Percentiles rank a stretch among this genome's conserved stretches.
These are phyloP conservation scores for Hippolais icterina DNA, from an alignment of 2,113 vertebrate species.

Conservation along the genomic window DNA sequence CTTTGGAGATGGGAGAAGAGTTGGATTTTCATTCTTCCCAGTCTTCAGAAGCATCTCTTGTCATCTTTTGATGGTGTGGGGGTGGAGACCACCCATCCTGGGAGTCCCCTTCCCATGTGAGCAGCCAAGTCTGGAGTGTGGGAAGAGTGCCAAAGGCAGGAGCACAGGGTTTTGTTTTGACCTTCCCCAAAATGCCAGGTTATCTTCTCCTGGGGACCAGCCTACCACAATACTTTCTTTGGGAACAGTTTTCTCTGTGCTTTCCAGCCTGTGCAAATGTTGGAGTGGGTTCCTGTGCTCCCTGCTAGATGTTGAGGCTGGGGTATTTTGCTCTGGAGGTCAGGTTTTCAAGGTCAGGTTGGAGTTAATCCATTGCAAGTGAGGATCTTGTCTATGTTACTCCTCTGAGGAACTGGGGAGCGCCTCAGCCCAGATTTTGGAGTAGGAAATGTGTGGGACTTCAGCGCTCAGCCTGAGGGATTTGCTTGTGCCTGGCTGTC, in stretches of 20 bases:
- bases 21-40: not conserved
- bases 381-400: fast-evolving
- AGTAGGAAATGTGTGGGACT: not conserved
- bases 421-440: not conserved
- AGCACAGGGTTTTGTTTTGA: not conserved
- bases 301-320: not conserved
- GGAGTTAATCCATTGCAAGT: not conserved
- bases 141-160: not conserved
- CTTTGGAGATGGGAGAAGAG: not conserved
- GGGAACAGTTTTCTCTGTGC: not conserved
- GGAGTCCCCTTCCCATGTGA: not conserved
- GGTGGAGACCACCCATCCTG: not conserved
- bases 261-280: not conserved
- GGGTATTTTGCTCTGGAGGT: not conserved
- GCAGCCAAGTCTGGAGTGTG: not conserved
- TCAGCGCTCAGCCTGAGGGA: not conserved
- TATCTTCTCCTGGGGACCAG: not conserved
- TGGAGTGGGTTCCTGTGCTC: not conserved
- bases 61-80: not conserved
- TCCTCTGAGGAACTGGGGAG: not conserved
- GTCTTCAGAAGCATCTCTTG: not conserved
- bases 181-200: not conserved
- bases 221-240: not conserved
- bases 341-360: not conserved
- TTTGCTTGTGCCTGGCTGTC: not conserved